These are phyloP conservation scores for Sebastes steindachneri DNA, from an alignment of 2,797 vertebrate genomes.

Conservation along the genomic window DNA sequence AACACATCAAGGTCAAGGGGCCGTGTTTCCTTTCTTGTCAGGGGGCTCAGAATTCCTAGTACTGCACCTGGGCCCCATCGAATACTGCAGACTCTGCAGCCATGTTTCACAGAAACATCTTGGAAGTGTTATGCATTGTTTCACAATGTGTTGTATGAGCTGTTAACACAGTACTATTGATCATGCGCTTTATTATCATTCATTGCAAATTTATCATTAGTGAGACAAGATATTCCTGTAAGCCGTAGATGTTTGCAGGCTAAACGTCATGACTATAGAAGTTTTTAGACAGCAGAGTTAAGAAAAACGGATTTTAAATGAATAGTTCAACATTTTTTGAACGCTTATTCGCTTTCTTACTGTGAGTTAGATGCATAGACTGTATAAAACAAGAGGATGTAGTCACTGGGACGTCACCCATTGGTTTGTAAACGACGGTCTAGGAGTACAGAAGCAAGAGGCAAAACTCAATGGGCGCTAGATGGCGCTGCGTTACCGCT, in stretches of 20 bases:
- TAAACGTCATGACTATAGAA: background rate
- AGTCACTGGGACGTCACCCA: too few relatives aligned
- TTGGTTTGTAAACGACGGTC: too few relatives aligned
- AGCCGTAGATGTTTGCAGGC: background rate
- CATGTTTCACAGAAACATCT: background rate
- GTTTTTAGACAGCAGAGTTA: background rate
- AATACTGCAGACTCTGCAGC: background rate
- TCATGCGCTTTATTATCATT: background rate
- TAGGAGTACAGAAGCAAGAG: too few relatives aligned
- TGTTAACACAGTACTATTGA: background rate
- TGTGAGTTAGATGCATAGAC: too few relatives aligned
- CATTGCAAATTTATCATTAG: background rate
- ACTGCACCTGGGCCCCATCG: background rate
- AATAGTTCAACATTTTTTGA: too few relatives aligned
- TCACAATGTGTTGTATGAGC: background rate
- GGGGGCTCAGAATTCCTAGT: constrained; percentile 17
- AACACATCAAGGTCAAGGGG: constrained; percentile 37
- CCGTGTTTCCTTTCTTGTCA: constrained; percentile 11
- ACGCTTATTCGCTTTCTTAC: too few relatives aligned
- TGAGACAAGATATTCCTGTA: background rate
- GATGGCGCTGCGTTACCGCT: too few relatives aligned
- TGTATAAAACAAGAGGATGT: too few relatives aligned
- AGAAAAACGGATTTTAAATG: too few relatives aligned
- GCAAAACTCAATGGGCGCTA: too few relatives aligned
- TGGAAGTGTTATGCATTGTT: background rate